These are phyloP conservation scores for Falco peregrinus DNA, from an alignment of 2,797 vertebrate genomes.

Conservation along the genomic window DNA sequence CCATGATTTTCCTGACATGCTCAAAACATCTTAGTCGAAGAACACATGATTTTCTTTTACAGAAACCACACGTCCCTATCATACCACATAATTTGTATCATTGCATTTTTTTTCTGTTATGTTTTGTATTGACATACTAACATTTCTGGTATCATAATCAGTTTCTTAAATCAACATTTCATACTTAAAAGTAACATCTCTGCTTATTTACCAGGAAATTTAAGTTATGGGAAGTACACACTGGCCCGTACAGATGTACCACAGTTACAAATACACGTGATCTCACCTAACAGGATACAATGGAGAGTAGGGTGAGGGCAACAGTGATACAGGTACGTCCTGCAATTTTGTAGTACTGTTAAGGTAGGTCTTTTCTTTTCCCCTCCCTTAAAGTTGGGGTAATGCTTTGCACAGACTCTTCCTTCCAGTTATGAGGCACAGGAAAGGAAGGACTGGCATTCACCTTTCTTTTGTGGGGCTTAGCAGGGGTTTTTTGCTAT, in stretches of 20 bases:
- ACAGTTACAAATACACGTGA: rapidly evolving
- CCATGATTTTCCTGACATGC: constrained; percentile 28
- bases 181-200: background rate
- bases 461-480: background rate
- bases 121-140: background rate
- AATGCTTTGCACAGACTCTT: background rate
- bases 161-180: background rate
- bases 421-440: background rate
- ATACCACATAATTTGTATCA: background rate
- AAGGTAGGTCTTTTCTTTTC: background rate
- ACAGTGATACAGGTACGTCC: background rate
- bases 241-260: background rate
- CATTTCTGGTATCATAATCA: background rate
- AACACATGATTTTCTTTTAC: constrained; percentile 13
- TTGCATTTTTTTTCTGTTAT: background rate
- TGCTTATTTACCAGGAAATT: background rate
- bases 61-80: constrained; percentile 2
- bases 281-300: background rate
- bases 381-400: background rate
- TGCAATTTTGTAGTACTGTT: background rate
- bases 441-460: background rate
- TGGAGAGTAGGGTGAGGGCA: background rate
- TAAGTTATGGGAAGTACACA: background rate
- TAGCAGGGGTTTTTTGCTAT: background rate
- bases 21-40: constrained; percentile 1